phyloP scores from a whole-genome alignment of 2,113 vertebrate species.

The Ctenodactylus gundi region DNA sequence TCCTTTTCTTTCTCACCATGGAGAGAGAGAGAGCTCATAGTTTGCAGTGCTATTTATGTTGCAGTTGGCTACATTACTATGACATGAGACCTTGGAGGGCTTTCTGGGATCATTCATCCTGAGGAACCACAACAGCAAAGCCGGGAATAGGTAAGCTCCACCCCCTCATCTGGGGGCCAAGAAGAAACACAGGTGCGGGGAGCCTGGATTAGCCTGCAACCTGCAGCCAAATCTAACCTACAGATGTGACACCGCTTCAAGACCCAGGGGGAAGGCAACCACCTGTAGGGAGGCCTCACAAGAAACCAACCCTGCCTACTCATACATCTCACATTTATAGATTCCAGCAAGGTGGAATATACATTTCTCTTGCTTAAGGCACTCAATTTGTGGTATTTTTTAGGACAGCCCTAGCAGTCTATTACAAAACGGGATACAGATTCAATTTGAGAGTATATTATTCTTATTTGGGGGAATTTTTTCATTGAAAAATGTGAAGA shows the following conservation, averaged over 20 bases:
- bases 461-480: background rate
- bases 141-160: background rate
- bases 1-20: background rate
- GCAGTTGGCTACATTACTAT: background rate
- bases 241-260: background rate
- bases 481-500: background rate
- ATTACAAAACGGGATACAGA: background rate
- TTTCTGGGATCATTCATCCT: background rate
- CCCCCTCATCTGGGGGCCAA: background rate
- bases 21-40: background rate
- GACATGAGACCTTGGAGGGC: background rate
- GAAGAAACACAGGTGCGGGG: background rate
- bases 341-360: background rate
- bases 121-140: background rate
- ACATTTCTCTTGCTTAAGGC: conserved; percentile 8
- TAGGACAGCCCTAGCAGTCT: background rate
- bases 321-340: background rate
- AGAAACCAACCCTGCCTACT: background rate
- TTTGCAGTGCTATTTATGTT: background rate
- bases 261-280: accelerated
- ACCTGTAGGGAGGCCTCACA: background rate
- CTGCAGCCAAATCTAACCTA: background rate
- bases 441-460: background rate
- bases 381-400: background rate
- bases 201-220: background rate